Evolutionary conservation across 2,113 vertebrate species (phyloP), one percentile per base, ranked within the genome.

Genomic region (Seriola dumerili): DNA sequence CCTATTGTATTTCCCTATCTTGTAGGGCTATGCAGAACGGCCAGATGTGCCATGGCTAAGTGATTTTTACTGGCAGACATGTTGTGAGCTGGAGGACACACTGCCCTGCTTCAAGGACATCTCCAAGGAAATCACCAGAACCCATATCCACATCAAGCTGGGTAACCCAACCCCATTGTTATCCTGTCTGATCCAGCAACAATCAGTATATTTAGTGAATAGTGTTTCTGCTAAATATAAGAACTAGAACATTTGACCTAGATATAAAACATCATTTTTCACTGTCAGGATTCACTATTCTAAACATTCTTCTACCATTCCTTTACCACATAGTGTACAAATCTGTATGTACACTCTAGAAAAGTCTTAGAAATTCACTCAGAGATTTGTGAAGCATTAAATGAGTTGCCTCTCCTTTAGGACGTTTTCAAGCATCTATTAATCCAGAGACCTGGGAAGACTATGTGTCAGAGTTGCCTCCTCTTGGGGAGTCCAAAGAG

Each of bases 71-170:
- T 96, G 95, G 96, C 91, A 94, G 58, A 91, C 92, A 0, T 96
- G 95, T 78, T 96, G 93, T 91, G 94, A 96, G 80, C 92, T 96
- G 66, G 94, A 96, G 72, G 85, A 96, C 68, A 83, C 52, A 0
- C 85, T 97, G 68, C 88, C 87, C 65, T 91, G 91, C 91, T 97
- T 97, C 90, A 90, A 88, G 40, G 94, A 92, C 82, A 94, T 97
- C 70, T 92, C 92, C 34, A 79, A 81, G 16, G 86, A 95, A 52
- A 87, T 96, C 52, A 58, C 93, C 77, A 86, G 72, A 29, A 91
- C 82, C 12, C 90, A 91, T 44, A 93, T 97, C 78, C 72, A 62
- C 12, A 76, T 97, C 77, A 57, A 76, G 59, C 81, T 96, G 78
- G 96, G 96, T 97, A 95, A 76, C 4, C 23, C 10, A 52, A 6